Base-by-base conservation (phyloP, 2,888 invertebrate genomes). In the Marronus borbonicus region DNA sequence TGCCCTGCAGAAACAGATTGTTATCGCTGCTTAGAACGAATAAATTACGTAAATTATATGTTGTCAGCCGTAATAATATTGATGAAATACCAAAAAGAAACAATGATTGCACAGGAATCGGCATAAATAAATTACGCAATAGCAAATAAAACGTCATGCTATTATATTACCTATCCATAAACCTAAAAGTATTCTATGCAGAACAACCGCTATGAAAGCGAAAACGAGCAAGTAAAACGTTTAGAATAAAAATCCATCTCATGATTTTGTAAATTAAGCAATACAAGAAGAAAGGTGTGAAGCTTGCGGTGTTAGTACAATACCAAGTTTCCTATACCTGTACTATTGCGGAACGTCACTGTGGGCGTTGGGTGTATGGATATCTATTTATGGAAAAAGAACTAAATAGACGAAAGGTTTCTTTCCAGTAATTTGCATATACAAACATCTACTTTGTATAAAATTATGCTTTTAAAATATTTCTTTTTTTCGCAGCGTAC, bases 251-350 rank as follows among this genome's bases (percentile, higher is more conserved):
- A 39, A 39, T 65, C 36, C 36, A 65, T 44, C 44, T 44, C 36
- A 28, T 65, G 65, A 65, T 39, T 65, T 65, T 17, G 39, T 65
- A 39, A 65, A 65, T 65, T 39, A 39, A 36, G 39, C 36, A 65
- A 65, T 65, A 39, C 65, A 65, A 65, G 44, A 44, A 44, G 44
- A 44, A 65, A 65, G 39, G 65, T 65, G 65, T 39, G 65, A 65
- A 65, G 65, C 39, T 17, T 62, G n/a, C 12, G 31, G 31, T 28
- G 62, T 14, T 31, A 31, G 31, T 62, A 31, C 62, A 62, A 14
- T 28, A 62, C 28, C 24, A 7, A 12, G 28, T 31, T 44, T 44
- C 10, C 44, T 44, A 44, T 8, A 44, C 44, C 44, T 12, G 8
- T 44, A 2, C 44, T 39, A 44, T 39, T 36, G 39, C 39, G 36